A percentile compares a stretch with the other conserved stretches of the same genome.
phyloP scores from a whole-genome alignment of 2,113 vertebrate species.

The Indri indri region DNA sequence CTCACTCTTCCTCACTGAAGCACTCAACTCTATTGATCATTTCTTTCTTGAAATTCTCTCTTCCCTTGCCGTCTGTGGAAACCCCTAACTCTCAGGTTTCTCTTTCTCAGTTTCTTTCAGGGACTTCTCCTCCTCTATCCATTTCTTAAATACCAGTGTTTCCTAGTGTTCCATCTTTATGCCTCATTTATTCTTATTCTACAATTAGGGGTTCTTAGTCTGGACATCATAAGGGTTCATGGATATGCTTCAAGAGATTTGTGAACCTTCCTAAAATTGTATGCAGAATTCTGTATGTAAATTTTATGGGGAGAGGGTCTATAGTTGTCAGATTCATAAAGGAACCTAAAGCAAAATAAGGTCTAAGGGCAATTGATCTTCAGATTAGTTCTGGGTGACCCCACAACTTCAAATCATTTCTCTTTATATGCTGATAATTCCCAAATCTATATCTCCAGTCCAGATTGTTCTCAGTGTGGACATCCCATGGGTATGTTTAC shows the following conservation, averaged over 20 bases:
- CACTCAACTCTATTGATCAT: neutral
- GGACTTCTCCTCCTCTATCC: neutral
- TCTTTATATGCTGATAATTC: neutral
- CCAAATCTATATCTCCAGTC: neutral
- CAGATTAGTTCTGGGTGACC: neutral
- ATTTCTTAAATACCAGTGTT: slow-evolving; percentile 14
- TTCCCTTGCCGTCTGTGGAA: neutral
- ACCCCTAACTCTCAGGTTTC: neutral
- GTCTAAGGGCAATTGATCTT: neutral
- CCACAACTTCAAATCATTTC: slow-evolving; percentile 23
- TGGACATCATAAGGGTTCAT: neutral
- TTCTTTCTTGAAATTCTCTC: neutral
- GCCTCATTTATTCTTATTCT: slow-evolving; percentile 25
- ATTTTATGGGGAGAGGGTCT: neutral
- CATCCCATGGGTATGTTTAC: neutral
- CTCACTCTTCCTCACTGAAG: neutral
- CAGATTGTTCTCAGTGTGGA: neutral
- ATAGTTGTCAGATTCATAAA: neutral
- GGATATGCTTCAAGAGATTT: neutral
- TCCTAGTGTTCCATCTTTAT: neutral
- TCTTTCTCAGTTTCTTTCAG: slow-evolving; percentile 21
- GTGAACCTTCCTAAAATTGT: slow-evolving; percentile 12
- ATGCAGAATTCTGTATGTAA: neutral
- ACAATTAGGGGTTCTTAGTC: slow-evolving; percentile 8
- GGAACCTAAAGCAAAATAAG: neutral